Evolutionary conservation across 2,113 vertebrate genomes (phyloP).

Genomic region (Symphodus melops): DNA sequence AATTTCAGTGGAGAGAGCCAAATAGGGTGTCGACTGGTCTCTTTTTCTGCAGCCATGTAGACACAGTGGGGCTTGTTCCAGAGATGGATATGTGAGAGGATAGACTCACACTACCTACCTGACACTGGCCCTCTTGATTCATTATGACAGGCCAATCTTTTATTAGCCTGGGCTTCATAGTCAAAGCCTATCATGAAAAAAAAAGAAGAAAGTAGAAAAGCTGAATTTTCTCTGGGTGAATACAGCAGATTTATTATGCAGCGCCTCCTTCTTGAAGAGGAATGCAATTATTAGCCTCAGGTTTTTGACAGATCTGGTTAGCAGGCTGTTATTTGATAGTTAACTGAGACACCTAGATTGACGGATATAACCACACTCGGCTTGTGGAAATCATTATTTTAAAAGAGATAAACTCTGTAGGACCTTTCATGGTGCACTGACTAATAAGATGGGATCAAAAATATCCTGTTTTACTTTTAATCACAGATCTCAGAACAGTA

Average conservation of each 20-base stretch:
- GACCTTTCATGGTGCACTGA: not conserved
- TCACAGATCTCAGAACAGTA: conserved; percentile 69
- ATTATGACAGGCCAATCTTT: conserved; percentile 87
- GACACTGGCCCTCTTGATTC: conserved; percentile 83
- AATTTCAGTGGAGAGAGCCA: conserved; percentile 75
- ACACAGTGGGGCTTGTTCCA: conserved; percentile 60
- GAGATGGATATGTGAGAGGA: conserved; percentile 82
- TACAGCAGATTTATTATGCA: conserved; percentile 83
- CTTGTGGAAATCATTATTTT: conserved; percentile 58
- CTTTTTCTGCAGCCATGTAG: conserved; percentile 63
- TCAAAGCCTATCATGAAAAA: conserved; percentile 79
- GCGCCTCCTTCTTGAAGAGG: conserved; percentile 63
- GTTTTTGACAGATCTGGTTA: conserved; percentile 82
- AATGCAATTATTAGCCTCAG: conserved; percentile 78
- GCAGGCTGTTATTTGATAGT: conserved; percentile 71
- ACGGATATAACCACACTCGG: conserved; percentile 55
- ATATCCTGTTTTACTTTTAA: conserved; percentile 42
- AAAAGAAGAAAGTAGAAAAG: conserved; percentile 64
- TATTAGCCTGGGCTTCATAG: conserved; percentile 84
- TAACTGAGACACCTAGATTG: conserved; percentile 52
- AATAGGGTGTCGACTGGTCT: conserved; percentile 66
- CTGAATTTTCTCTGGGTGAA: conserved; percentile 81
- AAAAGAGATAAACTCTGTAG: conserved; percentile 34
- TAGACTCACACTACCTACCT: conserved; percentile 81
- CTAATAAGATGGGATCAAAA: conserved; percentile 35